Evolutionary conservation across 2,113 vertebrate genomes (phyloP).

Genomic region (Electrona antarctica): DNA sequence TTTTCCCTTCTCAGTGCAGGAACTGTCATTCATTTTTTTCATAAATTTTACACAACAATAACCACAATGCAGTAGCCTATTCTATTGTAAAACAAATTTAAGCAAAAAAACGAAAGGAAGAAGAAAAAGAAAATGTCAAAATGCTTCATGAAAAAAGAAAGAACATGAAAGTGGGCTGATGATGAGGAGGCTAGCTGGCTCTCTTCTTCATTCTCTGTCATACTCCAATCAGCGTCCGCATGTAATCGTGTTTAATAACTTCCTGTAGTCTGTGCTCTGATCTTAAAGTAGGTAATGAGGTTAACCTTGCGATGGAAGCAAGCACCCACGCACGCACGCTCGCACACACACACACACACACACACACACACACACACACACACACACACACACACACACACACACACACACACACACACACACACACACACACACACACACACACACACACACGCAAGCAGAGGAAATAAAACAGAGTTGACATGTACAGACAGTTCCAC

Average conservation of each 20-base stretch:
- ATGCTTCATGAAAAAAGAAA: not conserved
- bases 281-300: constrained; percentile 52
- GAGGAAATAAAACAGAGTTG: no score
- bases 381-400: not conserved
- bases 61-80: no score
- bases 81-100: constrained; percentile 1
- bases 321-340: no score
- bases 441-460: not conserved
- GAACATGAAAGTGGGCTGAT: not conserved
- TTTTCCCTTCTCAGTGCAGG: constrained; percentile 18
- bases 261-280: constrained; percentile 39
- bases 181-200: not conserved
- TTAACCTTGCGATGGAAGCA: constrained; percentile 56
- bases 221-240: constrained; percentile 31
- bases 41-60: constrained; percentile 7
- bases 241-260: constrained; percentile 54
- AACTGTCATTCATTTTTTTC: constrained; percentile 23
- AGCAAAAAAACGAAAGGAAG: not conserved
- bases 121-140: not conserved
- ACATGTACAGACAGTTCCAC: no score
- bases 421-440: constrained; percentile 1
- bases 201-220: not conserved
- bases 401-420: constrained; percentile 1
- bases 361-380: not conserved
- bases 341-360: not conserved